Evolutionary conservation across 2,888 invertebrate species (phyloP).

Genomic region (Machimus rusticus): DNA sequence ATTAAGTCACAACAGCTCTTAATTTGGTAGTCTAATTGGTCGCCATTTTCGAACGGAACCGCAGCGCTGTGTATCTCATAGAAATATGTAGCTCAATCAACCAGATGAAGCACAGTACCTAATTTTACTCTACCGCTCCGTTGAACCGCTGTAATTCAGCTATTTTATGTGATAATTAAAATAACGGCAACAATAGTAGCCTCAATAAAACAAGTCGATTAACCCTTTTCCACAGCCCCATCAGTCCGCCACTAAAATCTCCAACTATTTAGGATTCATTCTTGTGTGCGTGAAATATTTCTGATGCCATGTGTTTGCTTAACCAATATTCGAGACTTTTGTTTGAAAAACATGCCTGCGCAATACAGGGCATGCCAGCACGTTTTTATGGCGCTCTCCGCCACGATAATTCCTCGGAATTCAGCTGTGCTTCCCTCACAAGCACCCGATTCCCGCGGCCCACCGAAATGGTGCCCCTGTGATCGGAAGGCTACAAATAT

Average conservation of each 20-base stretch:
- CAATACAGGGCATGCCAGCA: not conserved
- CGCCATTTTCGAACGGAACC: not conserved
- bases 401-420: not conserved
- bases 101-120: not conserved
- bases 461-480: not conserved
- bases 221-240: not conserved
- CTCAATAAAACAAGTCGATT: constrained; percentile 5
- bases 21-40: not conserved
- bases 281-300: not conserved
- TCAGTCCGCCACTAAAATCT: not conserved
- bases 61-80: not conserved
- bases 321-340: not conserved
- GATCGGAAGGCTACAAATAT: not conserved
- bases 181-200: constrained; percentile 17
- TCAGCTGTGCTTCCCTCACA: too few relatives aligned
- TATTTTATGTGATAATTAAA: constrained; percentile 30
- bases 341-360: not conserved
- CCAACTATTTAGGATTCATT: not conserved
- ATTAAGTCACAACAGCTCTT: not conserved
- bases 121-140: not conserved
- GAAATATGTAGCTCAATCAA: not conserved
- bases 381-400: not conserved
- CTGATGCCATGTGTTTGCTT: not conserved
- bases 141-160: not conserved
- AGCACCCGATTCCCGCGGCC: not conserved